phyloP scores from a whole-genome alignment of 2,888 invertebrate genomes.

The Acrobasis consociella region DNA sequence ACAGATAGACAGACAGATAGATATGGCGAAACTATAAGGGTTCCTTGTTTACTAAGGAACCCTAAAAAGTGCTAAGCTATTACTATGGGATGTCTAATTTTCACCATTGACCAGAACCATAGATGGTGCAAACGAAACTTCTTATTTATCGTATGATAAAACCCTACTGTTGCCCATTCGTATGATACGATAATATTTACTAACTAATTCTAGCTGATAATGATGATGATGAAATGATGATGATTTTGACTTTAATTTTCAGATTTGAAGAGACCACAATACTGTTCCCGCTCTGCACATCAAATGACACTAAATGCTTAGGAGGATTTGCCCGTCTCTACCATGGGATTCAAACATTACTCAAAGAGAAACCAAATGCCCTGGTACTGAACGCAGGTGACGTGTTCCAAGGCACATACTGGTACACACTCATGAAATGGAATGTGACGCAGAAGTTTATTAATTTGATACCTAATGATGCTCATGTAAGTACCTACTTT shows the following conservation, averaged over 20 bases:
- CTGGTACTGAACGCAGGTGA: constrained; percentile 92
- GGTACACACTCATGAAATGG: constrained; percentile 89
- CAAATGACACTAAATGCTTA: constrained; percentile 79
- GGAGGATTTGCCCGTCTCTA: constrained; percentile 87
- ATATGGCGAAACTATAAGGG: no score
- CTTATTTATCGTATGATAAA: no score
- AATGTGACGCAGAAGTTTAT: constrained; percentile 88
- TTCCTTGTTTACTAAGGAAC: no score
- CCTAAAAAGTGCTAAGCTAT: no score
- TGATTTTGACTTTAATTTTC: background rate
- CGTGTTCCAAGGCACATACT: constrained; percentile 91
- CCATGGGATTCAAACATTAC: constrained; percentile 75
- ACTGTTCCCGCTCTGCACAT: constrained; percentile 78
- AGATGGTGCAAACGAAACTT: no score
- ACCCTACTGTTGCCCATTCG: no score
- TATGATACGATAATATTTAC: no score
- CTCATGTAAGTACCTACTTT: constrained; percentile 85
- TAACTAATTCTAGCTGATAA: no score
- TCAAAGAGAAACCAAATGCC: constrained; percentile 77
- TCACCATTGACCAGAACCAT: no score
- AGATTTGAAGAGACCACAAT: constrained; percentile 85
- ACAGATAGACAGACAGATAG: no score
- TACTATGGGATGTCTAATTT: no score
- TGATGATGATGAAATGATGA: no score
- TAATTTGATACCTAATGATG: constrained; percentile 89